Evolutionary conservation across 2,113 vertebrate species (phyloP).

Genomic region (Colinus virginianus): DNA sequence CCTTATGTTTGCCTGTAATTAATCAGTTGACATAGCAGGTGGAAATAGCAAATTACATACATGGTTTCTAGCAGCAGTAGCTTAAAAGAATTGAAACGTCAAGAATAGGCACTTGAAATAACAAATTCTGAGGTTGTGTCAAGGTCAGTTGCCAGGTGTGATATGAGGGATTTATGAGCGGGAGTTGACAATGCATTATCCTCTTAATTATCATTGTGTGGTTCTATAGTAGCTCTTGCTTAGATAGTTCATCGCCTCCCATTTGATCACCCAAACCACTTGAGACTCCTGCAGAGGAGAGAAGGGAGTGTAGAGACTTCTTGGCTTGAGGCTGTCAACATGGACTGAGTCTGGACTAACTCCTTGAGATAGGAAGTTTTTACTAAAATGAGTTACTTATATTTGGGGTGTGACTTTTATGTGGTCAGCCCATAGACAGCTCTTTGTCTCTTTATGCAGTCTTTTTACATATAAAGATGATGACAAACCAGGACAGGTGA

Average conservation of each 20-base stretch:
- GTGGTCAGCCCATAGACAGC: background rate
- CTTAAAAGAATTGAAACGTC: background rate
- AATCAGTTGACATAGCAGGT: conserved; percentile 28
- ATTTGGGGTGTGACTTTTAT: fast-evolving
- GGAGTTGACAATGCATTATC: background rate
- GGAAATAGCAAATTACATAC: background rate
- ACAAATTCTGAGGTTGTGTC: background rate
- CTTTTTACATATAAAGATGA: too few relatives aligned
- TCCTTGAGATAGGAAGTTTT: background rate
- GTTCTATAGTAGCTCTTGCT: background rate
- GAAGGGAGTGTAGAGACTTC: background rate
- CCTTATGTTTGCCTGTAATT: conserved; percentile 23
- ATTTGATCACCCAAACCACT: background rate
- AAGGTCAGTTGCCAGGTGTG: background rate
- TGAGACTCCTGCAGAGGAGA: background rate
- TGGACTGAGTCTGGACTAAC: background rate
- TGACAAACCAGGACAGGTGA: background rate
- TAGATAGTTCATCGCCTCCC: background rate
- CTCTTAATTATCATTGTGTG: background rate
- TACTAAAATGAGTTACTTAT: fast-evolving
- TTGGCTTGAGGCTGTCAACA: background rate
- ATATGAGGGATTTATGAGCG: background rate
- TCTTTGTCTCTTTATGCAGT: fast-evolving
- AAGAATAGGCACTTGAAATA: background rate
- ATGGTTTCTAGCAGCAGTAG: background rate